A percentile compares a stretch with the other conserved stretches of the same genome.
Conservation (phyloP, 2,888 invertebrate genomes). For the Aphelenchoides bicaudatus region DNA sequence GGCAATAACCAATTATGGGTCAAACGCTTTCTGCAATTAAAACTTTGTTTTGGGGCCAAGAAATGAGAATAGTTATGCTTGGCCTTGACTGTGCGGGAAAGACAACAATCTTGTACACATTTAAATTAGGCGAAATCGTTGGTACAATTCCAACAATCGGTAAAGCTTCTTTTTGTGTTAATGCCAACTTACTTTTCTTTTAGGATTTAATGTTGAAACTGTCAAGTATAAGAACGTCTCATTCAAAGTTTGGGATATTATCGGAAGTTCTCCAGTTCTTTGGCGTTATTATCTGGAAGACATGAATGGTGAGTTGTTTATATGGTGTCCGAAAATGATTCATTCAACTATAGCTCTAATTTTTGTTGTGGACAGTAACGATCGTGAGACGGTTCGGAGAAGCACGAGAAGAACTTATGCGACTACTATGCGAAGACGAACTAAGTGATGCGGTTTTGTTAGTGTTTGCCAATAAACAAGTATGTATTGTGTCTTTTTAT, state of each 20-base stretch:
- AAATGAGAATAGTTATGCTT: constrained; percentile 95
- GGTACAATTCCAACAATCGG: constrained; percentile 95
- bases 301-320: constrained; percentile 55
- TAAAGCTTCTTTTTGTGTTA: too few species aligned
- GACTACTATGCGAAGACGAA: constrained; percentile 99
- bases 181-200: constrained; percentile 32
- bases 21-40: too few species aligned
- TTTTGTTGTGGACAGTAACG: constrained; percentile 99
- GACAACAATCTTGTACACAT: constrained; percentile 88
- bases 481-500: too few species aligned
- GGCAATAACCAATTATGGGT: too few species aligned
- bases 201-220: constrained; percentile 96
- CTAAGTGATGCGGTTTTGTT: constrained; percentile 95
- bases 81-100: constrained; percentile 97
- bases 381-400: constrained; percentile 97
- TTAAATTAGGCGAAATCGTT: constrained; percentile 94
- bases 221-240: constrained; percentile 99
- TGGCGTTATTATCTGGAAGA: constrained; percentile 96
- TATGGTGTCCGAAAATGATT: too few species aligned
- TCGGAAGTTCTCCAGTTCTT: constrained; percentile 92
- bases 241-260: constrained; percentile 99
- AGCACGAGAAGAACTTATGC: constrained; percentile 94
- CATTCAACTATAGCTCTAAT: constrained; percentile 68
- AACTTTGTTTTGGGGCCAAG: constrained; percentile 92
- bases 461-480: constrained; percentile 99